Percentiles rank a stretch among this genome's conserved stretches.
Conservation (phyloP, 2,888 invertebrate species). For the Punctoribates punctum region DNA sequence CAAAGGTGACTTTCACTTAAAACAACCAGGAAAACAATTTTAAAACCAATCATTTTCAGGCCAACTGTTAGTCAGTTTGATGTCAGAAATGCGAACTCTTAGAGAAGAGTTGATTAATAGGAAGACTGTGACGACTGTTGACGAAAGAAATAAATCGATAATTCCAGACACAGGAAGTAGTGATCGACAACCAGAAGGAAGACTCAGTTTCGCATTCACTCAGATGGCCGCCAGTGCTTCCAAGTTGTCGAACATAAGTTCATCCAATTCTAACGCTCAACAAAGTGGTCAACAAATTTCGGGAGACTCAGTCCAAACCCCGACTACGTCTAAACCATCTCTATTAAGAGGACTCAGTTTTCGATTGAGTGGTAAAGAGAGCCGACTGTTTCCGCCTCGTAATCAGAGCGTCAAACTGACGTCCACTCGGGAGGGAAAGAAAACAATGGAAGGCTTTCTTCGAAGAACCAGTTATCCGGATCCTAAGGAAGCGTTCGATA, state of each 20-base stretch:
- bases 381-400: slow-evolving; percentile 25
- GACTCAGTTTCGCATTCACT: slow-evolving; percentile 42
- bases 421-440: slow-evolving; percentile 18
- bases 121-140: slow-evolving; percentile 29
- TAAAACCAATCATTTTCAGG: slow-evolving; percentile 55
- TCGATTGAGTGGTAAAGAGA: slow-evolving; percentile 28
- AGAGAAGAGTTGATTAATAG: slow-evolving; percentile 40
- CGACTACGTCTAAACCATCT: slow-evolving; percentile 31
- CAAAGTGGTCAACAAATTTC: slow-evolving; percentile 15
- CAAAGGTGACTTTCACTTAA: slow-evolving; percentile 66
- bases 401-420: slow-evolving; percentile 41
- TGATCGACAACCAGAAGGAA: slow-evolving; percentile 16
- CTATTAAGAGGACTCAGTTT: slow-evolving; percentile 42
- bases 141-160: slow-evolving; percentile 38
- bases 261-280: slow-evolving; percentile 32
- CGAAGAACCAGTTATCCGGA: slow-evolving; percentile 46
- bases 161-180: slow-evolving; percentile 45
- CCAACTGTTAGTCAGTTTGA: slow-evolving; percentile 75
- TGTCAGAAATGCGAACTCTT: slow-evolving; percentile 76
- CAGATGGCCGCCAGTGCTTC: slow-evolving; percentile 36
- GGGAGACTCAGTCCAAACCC: background rate
- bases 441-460: slow-evolving; percentile 10
- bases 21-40: background rate
- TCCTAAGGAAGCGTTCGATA: slow-evolving; percentile 33
- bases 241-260: slow-evolving; percentile 40